These are phyloP conservation scores for Crax fasciolata DNA, from an alignment of 2,797 vertebrate genomes.

Conservation along the genomic window DNA sequence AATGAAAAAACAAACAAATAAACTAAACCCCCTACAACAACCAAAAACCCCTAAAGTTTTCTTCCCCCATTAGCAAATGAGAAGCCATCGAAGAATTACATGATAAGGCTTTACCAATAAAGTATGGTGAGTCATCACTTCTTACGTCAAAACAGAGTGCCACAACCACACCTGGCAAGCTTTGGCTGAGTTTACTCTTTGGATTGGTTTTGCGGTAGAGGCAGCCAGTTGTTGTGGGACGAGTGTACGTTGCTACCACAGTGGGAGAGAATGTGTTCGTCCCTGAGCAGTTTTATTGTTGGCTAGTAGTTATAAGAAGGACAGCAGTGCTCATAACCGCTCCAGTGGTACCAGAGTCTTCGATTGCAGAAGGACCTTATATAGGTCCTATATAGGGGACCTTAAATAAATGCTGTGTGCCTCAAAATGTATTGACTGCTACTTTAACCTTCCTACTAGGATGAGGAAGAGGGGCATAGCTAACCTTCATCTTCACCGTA, in stretches of 20 bases:
- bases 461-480: not conserved
- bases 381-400: too few relatives aligned
- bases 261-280: not conserved
- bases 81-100: not conserved
- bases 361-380: not conserved
- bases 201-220: not conserved
- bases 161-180: not conserved
- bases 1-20: not conserved
- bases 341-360: not conserved
- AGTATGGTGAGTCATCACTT: not conserved
- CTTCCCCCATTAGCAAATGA: not conserved
- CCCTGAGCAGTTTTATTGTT: not conserved
- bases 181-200: not conserved
- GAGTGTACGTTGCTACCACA: not conserved
- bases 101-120: not conserved
- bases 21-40: not conserved
- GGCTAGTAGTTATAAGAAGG: not conserved
- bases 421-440: not conserved
- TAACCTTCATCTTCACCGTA: not conserved
- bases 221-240: not conserved
- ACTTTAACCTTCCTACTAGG: not conserved
- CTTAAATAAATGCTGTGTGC: not conserved
- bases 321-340: not conserved
- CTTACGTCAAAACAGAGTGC: not conserved
- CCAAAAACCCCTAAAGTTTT: not conserved